Evolutionary conservation across 2,113 vertebrate species (phyloP), one percentile per base, ranked within the genome.

Genomic region (Ciconia stormi): DNA sequence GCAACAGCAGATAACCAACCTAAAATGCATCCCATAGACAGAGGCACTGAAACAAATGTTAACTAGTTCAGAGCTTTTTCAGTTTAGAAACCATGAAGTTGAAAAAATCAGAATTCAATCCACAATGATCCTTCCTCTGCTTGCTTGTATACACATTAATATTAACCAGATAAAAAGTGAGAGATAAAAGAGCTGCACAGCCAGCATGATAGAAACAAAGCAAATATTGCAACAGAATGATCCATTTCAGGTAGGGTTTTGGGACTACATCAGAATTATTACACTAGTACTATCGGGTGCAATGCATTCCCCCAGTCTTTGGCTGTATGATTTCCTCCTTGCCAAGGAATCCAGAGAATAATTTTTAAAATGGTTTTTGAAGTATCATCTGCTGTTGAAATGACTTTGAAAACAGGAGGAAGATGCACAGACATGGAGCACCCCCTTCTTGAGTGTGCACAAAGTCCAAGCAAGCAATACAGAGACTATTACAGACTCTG

Each of bases 241-340:
- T 26, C 27, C 17, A 12, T 44, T 79, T n/a, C 29, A 46, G 44
- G 16, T 4, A 11, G 18, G 53, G 18, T n/a, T 79, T 71, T 2
- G 2, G n/a, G 38, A 21, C 47, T 9, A 42, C 9, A 15, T 7
- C 15, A 13, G 15, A 81, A 52, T n/a, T n/a, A 26, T 52, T 38
- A n/a, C 2, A 2, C 11, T 13, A 29, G n/a, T 38, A 46, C 6
- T 13, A 44, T 2, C 2, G 6, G 25, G 26, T 16, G 23, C 40
- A 82, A 50, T 11, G 21, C 19, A 34, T 11, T 63, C 26, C 17
- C 18, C n/a, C 23, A 21, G 19, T 3, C 52, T 49, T 36, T 19
- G 17, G 34, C 11, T 49, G 15, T 15, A 25, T 9, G 21, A 74
- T 72, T 69, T 22, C 36, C 44, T 78, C 77, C 32, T 17, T 27